phyloP scores from a whole-genome alignment of 2,113 vertebrate genomes.

The Myrmecophaga tridactyla region DNA sequence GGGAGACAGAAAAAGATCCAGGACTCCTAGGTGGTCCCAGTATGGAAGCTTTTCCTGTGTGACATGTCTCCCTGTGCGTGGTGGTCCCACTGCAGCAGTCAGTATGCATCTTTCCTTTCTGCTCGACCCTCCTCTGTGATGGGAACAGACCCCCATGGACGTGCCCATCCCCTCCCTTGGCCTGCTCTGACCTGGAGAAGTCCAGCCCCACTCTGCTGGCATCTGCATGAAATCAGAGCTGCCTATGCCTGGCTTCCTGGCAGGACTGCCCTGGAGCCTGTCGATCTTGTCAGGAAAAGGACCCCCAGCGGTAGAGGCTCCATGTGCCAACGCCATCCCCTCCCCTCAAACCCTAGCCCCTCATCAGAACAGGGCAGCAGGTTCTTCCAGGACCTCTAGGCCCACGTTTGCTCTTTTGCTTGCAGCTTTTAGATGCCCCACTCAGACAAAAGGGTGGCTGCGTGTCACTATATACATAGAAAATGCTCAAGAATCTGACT shows the following conservation, averaged over 20 bases:
- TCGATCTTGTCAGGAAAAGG: too few relatives aligned
- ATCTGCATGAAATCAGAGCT: background rate
- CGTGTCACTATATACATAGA: background rate
- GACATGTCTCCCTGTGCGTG: accelerated
- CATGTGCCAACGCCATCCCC: too few relatives aligned
- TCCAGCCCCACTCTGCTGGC: background rate
- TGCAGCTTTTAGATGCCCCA: background rate
- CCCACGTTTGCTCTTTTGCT: too few relatives aligned
- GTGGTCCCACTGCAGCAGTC: accelerated
- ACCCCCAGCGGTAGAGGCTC: too few relatives aligned
- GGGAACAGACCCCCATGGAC: background rate
- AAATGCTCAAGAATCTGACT: too few relatives aligned
- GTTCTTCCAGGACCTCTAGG: background rate
- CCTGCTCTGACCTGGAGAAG: accelerated
- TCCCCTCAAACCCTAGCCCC: background rate
- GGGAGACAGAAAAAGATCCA: background rate
- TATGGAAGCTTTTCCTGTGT: too few relatives aligned
- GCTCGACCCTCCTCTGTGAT: accelerated
- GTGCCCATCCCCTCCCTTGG: background rate
- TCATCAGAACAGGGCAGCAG: background rate
- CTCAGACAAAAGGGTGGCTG: background rate
- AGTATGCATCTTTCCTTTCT: background rate
- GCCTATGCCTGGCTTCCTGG: background rate
- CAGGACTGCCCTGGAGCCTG: background rate
- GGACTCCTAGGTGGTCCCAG: background rate